Evolutionary conservation across 2,888 invertebrate species (phyloP).

Genomic region (Zhuqinia jingwanae): DNA sequence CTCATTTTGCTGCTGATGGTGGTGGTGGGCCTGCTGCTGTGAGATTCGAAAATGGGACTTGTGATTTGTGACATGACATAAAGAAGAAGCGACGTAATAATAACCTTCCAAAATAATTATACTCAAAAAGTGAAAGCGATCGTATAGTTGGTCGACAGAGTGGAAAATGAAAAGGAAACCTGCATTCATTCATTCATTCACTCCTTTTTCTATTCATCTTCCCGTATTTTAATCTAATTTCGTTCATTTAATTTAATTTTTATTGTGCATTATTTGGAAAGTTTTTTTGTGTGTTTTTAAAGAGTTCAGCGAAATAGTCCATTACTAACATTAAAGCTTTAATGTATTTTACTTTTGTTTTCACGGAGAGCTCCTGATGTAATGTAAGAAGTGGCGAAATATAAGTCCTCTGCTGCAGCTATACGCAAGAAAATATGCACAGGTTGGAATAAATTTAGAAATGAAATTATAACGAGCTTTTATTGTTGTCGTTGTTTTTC

Average conservation of each 20-base stretch:
- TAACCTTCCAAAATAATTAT: conserved; percentile 46
- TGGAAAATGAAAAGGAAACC: background rate
- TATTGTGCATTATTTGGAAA: background rate
- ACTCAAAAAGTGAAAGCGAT: conserved; percentile 9
- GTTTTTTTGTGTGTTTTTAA: conserved; percentile 6
- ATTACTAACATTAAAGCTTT: background rate
- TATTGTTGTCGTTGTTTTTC: background rate
- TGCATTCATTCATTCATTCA: background rate
- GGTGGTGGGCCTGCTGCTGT: background rate
- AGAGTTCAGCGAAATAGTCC: background rate
- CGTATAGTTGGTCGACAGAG: background rate
- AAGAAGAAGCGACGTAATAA: conserved; percentile 29
- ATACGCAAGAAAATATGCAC: too few species aligned
- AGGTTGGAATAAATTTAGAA: too few species aligned
- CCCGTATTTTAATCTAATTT: conserved; percentile 6
- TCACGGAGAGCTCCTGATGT: too few species aligned
- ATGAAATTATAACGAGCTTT: too few species aligned
- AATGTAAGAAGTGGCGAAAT: too few species aligned
- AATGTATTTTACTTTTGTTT: background rate
- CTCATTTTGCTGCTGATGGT: too few species aligned
- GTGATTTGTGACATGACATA: conserved; percentile 51
- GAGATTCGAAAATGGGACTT: conserved; percentile 48
- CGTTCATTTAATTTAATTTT: background rate
- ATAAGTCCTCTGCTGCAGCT: too few species aligned
- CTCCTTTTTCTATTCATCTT: background rate